These are phyloP conservation scores for Micromys minutus DNA, from an alignment of 2,113 vertebrate genomes.

Conservation along the genomic window DNA sequence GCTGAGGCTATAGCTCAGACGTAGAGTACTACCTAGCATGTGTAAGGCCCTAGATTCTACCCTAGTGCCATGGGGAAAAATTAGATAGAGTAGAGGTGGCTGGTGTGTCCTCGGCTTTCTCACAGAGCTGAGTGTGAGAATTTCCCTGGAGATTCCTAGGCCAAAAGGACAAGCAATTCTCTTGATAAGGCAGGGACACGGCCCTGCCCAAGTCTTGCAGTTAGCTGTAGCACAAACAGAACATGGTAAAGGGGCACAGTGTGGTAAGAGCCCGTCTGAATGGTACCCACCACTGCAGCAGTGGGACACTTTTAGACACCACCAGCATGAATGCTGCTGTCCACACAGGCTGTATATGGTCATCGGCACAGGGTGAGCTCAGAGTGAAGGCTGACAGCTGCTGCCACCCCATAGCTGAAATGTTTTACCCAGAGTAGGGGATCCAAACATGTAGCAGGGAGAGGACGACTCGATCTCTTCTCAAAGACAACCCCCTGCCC, in stretches of 20 bases:
- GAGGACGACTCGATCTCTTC: neutral
- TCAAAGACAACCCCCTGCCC: neutral
- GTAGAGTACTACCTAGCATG: too few relatives aligned
- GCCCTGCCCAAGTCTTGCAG: neutral
- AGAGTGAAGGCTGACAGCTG: neutral
- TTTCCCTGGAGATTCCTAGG: neutral
- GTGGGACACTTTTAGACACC: neutral
- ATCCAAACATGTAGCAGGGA: neutral
- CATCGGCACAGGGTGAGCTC: neutral
- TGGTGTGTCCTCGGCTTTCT: neutral
- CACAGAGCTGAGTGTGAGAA: neutral
- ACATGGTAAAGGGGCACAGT: neutral
- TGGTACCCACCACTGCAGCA: neutral
- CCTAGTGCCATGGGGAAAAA: neutral
- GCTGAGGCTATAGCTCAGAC: neutral
- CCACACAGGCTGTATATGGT: neutral
- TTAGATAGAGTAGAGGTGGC: neutral
- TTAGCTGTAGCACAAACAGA: neutral
- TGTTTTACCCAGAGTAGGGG: neutral
- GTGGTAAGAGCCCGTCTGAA: neutral
- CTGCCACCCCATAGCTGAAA: neutral
- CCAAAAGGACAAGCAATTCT: constrained; percentile 2
- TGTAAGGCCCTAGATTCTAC: neutral
- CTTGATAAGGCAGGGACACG: neutral
- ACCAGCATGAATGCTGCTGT: neutral